A percentile compares a stretch with the other conserved stretches of the same genome.
phyloP scores from a whole-genome alignment of 1,140 invertebrate genomes.

The Armadillidium nasatum region DNA sequence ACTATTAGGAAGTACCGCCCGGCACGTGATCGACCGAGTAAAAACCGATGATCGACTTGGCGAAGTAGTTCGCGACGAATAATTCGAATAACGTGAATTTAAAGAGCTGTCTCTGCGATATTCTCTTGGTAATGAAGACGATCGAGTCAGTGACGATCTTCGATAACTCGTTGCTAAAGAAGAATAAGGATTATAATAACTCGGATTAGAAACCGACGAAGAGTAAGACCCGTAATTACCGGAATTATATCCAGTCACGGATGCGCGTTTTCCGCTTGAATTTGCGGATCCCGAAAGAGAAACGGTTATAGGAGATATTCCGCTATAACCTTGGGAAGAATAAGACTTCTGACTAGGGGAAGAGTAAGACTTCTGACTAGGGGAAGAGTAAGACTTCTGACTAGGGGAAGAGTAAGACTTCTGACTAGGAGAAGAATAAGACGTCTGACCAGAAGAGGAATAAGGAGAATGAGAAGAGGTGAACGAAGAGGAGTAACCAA shows the following conservation, averaged over 20 bases:
- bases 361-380: no score
- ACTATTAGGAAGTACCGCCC: not conserved
- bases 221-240: not conserved
- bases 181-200: not conserved
- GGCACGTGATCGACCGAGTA: not conserved
- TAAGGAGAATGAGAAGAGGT: not conserved
- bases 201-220: not conserved
- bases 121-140: not conserved
- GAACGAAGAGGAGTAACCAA: not conserved
- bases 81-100: not conserved
- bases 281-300: not conserved
- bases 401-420: not conserved
- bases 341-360: not conserved
- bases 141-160: not conserved
- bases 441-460: not conserved
- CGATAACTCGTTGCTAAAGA: not conserved
- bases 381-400: not conserved
- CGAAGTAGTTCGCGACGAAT: not conserved
- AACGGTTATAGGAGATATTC: not conserved
- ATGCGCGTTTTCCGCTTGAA: not conserved
- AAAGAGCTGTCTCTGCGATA: not conserved
- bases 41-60: not conserved
- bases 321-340: not conserved
- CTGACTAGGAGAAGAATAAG: not conserved
- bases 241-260: not conserved